Evolutionary conservation across 2,113 vertebrate species (phyloP).

Genomic region (Montifringilla adamsi): DNA sequence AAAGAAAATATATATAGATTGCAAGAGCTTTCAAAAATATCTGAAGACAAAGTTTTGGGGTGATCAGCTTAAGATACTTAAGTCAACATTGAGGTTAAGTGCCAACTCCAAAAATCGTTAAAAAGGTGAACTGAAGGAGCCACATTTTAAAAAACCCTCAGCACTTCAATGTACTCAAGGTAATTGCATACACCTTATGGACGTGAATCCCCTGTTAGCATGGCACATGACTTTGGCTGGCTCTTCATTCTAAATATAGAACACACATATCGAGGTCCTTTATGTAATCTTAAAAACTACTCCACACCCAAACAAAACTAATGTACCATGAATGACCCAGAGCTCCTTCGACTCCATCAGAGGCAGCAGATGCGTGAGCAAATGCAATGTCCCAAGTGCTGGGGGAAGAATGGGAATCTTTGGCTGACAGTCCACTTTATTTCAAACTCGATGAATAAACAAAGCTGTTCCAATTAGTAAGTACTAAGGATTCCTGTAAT

Average conservation of each 20-base stretch:
- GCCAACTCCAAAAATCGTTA: background rate
- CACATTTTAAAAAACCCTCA: background rate
- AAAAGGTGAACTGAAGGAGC: background rate
- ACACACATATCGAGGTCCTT: background rate
- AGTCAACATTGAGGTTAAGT: background rate
- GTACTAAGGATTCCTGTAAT: background rate
- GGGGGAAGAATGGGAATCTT: background rate
- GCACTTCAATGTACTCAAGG: background rate
- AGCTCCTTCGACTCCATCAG: background rate
- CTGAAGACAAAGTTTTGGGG: background rate
- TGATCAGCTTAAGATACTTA: background rate
- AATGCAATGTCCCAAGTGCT: background rate
- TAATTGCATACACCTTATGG: background rate
- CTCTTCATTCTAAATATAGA: background rate
- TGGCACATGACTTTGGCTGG: background rate
- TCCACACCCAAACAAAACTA: background rate
- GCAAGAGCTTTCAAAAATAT: background rate
- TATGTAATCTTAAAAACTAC: background rate
- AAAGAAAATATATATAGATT: background rate
- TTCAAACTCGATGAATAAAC: background rate
- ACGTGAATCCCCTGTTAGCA: background rate
- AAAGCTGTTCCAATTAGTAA: background rate
- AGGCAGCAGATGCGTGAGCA: background rate
- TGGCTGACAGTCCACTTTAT: background rate
- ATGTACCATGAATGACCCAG: background rate